Evolutionary conservation across 2,888 invertebrate genomes (phyloP).

Genomic region (Diarsia mendica): DNA sequence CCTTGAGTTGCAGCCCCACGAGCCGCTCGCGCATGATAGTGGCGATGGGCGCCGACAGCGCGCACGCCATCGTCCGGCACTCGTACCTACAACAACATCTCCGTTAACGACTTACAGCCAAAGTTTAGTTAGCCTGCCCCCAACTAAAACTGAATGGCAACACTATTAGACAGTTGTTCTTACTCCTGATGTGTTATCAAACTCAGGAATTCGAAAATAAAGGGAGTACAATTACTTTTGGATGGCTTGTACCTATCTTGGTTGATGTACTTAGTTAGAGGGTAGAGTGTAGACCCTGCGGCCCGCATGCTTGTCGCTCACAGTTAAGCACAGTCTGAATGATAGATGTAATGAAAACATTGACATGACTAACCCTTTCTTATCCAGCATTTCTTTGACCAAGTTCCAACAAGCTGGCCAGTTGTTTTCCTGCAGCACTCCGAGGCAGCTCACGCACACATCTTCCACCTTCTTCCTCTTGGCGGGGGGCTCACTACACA

Average conservation of each 20-base stretch:
- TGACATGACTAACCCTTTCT: constrained; percentile 80
- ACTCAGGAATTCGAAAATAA: not conserved
- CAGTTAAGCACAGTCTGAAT: not conserved
- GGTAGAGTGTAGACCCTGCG: not conserved
- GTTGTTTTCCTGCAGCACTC: constrained; percentile 91
- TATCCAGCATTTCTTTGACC: constrained; percentile 88
- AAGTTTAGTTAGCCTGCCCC: not conserved
- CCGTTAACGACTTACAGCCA: not conserved
- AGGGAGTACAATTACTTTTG: not conserved
- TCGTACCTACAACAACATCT: constrained; percentile 89
- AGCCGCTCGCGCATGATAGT: constrained; percentile 92
- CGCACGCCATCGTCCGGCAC: constrained; percentile 92
- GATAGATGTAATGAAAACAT: not conserved
- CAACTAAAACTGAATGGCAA: not conserved
- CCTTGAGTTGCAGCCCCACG: constrained; percentile 90
- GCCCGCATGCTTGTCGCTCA: not conserved
- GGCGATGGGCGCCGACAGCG: constrained; percentile 93
- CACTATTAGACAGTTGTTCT: not conserved
- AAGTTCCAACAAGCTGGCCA: constrained; percentile 89
- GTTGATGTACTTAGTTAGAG: not conserved
- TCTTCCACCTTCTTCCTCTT: constrained; percentile 86
- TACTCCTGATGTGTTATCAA: not conserved
- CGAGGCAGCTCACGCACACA: constrained; percentile 93
- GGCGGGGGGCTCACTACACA: constrained; percentile 63
- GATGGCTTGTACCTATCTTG: not conserved